phyloP scores from a whole-genome alignment of 2,888 invertebrate species.

The Cremastinae sp. region DNA sequence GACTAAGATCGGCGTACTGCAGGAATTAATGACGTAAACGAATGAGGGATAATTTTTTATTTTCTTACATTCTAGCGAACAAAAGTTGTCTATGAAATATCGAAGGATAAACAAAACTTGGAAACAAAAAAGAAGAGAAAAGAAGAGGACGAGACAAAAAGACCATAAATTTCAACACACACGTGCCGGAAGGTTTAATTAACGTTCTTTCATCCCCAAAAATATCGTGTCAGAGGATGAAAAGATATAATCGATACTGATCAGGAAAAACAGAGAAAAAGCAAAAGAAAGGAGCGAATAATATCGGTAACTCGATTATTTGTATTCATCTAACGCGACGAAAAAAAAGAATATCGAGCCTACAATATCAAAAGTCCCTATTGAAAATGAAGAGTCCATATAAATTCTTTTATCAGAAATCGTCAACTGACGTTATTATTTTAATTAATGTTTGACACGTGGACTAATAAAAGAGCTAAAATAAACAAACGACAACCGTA shows the following conservation, averaged over 20 bases:
- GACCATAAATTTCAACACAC: constrained; percentile 10
- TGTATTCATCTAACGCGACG: constrained; percentile 31
- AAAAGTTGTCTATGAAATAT: neutral
- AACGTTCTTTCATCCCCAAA: constrained; percentile 26
- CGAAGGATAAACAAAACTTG: neutral
- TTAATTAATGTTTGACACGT: too few species aligned
- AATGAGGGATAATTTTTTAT: neutral
- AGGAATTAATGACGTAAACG: neutral
- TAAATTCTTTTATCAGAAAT: too few species aligned
- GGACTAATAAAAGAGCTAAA: too few species aligned
- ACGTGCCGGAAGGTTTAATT: constrained; percentile 14
- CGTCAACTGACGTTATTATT: too few species aligned
- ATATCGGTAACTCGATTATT: constrained; percentile 56
- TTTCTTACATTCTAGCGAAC: neutral
- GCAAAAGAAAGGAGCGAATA: neutral
- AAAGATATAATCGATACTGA: neutral
- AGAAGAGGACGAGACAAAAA: neutral
- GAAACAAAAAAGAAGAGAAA: neutral
- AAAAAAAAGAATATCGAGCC: neutral
- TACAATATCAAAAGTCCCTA: constrained; percentile 4
- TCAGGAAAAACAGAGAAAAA: neutral
- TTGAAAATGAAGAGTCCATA: neutral
- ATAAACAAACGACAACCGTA: too few species aligned
- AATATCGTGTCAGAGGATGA: neutral
- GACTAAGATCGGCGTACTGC: constrained; percentile 95